Percentiles rank a stretch among this genome's conserved stretches.
These are phyloP conservation scores for Enteromius viviparus DNA, from an alignment of 2,797 vertebrate genomes.

Conservation along the genomic window DNA sequence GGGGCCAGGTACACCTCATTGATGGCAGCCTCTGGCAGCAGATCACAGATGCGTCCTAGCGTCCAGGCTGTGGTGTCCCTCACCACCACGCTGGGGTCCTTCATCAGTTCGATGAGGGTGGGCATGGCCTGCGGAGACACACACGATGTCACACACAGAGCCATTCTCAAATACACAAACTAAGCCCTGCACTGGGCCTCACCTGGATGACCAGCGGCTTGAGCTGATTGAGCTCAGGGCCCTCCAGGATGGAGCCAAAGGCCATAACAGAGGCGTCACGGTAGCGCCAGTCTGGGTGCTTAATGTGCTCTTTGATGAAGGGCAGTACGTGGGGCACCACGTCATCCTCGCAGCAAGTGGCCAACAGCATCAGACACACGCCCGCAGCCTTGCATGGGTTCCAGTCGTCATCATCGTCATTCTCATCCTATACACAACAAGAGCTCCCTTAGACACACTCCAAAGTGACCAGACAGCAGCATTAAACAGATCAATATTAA, in stretches of 20 bases:
- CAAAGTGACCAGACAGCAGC: neutral
- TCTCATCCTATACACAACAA: conserved; percentile 85
- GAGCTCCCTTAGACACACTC: neutral
- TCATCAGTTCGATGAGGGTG: conserved; percentile 96
- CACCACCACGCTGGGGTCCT: conserved; percentile 95
- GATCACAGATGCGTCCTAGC: conserved; percentile 93
- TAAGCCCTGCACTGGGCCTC: neutral
- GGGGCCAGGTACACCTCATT: conserved; percentile 92
- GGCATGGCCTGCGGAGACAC: conserved; percentile 86
- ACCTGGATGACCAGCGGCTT: conserved; percentile 94
- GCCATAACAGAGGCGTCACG: conserved; percentile 97
- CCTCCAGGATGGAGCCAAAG: conserved; percentile 95
- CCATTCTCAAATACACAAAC: neutral
- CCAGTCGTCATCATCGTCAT: conserved; percentile 96
- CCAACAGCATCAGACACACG: conserved; percentile 96
- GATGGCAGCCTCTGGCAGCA: conserved; percentile 95
- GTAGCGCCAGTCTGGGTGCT: conserved; percentile 93
- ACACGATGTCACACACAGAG: neutral
- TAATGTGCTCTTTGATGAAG: conserved; percentile 98
- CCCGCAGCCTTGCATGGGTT: conserved; percentile 97
- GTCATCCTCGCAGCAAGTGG: conserved; percentile 97
- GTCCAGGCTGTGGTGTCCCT: conserved; percentile 98
- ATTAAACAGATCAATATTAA: neutral
- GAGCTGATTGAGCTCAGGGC: conserved; percentile 95
- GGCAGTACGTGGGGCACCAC: conserved; percentile 96